Percentiles rank a stretch among this genome's conserved stretches.
Evolutionary conservation across 2,888 invertebrate species (phyloP).

Genomic region (Leucophenga montana): DNA sequence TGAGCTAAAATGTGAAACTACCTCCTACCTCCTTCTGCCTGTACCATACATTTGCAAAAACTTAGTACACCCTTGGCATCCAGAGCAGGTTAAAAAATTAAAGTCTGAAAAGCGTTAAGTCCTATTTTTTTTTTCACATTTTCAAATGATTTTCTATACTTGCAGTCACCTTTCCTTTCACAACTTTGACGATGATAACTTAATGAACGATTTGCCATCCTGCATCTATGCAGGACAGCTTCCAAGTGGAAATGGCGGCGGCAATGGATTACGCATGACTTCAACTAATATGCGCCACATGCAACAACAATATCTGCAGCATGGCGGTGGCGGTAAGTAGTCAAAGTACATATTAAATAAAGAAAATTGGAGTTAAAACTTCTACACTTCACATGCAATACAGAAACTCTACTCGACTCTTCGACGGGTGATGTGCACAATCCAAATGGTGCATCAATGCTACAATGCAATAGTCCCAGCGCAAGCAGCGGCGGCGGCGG

Average conservation of each 20-base stretch:
- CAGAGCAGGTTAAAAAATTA: too few relatives aligned
- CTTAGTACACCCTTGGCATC: too few relatives aligned
- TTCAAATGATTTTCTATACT: background rate
- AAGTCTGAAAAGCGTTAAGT: too few relatives aligned
- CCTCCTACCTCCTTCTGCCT: too few relatives aligned
- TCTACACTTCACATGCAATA: slow-evolving; percentile 35
- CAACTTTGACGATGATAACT: slow-evolving; percentile 74
- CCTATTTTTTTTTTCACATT: too few relatives aligned
- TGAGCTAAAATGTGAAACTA: too few relatives aligned
- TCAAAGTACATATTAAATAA: background rate
- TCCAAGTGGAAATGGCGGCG: slow-evolving; percentile 58
- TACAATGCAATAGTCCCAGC: slow-evolving; percentile 65
- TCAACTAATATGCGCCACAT: slow-evolving; percentile 71
- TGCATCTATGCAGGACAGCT: slow-evolving; percentile 83
- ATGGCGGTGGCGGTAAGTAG: slow-evolving; percentile 61
- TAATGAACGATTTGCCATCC: slow-evolving; percentile 83
- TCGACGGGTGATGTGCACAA: slow-evolving; percentile 60
- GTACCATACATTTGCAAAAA: too few relatives aligned
- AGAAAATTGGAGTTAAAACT: background rate
- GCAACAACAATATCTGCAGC: slow-evolving; percentile 73
- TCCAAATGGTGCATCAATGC: slow-evolving; percentile 49
- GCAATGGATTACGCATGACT: slow-evolving; percentile 59
- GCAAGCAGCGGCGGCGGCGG: slow-evolving; percentile 57
- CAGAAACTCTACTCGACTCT: slow-evolving; percentile 66
- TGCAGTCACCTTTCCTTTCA: slow-evolving; percentile 71